Base-by-base conservation (phyloP, 2,888 invertebrate species). In the Lithophane semibrunnea region DNA sequence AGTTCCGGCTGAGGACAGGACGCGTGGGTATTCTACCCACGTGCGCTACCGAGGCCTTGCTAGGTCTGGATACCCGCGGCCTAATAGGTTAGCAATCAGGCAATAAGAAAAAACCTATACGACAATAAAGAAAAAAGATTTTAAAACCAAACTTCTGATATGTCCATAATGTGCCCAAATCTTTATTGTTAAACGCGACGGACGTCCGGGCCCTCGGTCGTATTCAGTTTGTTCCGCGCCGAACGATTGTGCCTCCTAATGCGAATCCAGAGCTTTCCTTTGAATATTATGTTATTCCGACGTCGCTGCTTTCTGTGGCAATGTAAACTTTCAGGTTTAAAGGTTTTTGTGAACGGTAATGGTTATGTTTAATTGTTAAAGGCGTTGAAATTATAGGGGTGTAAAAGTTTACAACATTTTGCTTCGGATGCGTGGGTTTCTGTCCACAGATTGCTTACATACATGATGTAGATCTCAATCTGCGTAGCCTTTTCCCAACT, bases 141-240 rank as follows among this genome's bases (percentile, higher is more conserved):
- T n/a, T n/a, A 42, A 16, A 16, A 44, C 9, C 9, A 18, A 29
- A 2, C 66, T 84, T 80, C 86, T 87, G 21, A 0, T 10, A 2
- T 63, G 0, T 13, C 18, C 66, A 37, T 65, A 64, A 9, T 12
- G 52, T 54, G 42, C 7, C 10, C 42, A 74, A 82, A 88, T 82
- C 79, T 88, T 80, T 87, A 84, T 86, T 87, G 84, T 87, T 79
- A 82, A 86, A 77, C 74, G 80, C 88, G 72, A 49, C 86, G 86
- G 84, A 88, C 79, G 75, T 86, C 86, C 80, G 86, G 67, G 75
- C 76, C 76, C 72, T 70, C 64, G 80, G 72, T 79, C 76, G 84
- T 73, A 88, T 88, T 79, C 73, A 79, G 88, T 77, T 80, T 77
- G 82, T 79, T 73, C 77, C 70, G 64, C 49, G 60, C 52, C 67